These are phyloP conservation scores for Heliconius hermathena DNA, from an alignment of 1,140 invertebrate species.

Conservation along the genomic window DNA sequence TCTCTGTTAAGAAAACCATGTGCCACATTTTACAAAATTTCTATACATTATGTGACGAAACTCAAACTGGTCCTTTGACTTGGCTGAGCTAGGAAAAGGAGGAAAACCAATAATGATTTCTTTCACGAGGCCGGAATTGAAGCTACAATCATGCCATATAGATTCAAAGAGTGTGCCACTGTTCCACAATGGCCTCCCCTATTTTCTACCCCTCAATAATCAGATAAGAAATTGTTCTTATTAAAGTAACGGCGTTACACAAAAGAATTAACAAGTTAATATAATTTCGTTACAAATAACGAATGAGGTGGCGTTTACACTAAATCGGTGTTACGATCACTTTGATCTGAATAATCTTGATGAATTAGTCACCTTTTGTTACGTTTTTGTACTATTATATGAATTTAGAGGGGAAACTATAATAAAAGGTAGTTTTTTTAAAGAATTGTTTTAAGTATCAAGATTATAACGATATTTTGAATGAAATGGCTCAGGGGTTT, in stretches of 20 bases:
- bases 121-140: neutral
- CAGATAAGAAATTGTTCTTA: neutral
- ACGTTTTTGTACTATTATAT: neutral
- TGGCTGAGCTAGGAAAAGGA: too few relatives aligned
- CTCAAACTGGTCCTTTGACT: too few relatives aligned
- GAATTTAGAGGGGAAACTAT: neutral
- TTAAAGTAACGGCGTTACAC: neutral
- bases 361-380: slow-evolving; percentile 27
- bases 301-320: slow-evolving; percentile 32
- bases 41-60: too few relatives aligned
- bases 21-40: too few relatives aligned
- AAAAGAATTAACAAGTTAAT: slow-evolving; percentile 26
- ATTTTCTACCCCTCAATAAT: neutral
- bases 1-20: too few relatives aligned
- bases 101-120: too few relatives aligned
- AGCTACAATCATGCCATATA: neutral
- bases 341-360: slow-evolving; percentile 43
- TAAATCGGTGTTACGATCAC: slow-evolving; percentile 38
- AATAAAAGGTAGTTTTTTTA: too few relatives aligned
- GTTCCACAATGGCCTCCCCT: neutral
- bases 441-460: too few relatives aligned
- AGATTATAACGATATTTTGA: too few relatives aligned
- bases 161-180: neutral
- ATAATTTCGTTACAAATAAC: slow-evolving; percentile 36
- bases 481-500: too few relatives aligned